A percentile compares a stretch with the other conserved stretches of the same genome.
phyloP scores from a whole-genome alignment of 2,113 vertebrate genomes.

The Anoura caudifer region DNA sequence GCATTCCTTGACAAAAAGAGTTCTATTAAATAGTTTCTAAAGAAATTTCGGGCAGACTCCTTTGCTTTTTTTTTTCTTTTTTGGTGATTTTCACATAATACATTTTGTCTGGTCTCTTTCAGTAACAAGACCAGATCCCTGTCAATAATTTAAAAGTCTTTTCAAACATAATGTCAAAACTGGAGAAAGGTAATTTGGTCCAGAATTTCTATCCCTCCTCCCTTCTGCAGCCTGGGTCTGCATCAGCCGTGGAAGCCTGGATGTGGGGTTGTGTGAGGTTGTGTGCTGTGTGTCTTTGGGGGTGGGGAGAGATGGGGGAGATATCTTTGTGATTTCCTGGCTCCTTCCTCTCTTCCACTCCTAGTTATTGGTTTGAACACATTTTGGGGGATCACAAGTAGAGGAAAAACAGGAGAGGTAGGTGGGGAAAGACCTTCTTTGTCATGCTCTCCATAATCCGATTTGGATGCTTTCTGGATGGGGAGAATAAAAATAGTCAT shows the following conservation, averaged over 20 bases:
- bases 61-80: neutral
- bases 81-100: slow-evolving; percentile 19
- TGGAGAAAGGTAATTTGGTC: slow-evolving; percentile 4
- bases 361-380: neutral
- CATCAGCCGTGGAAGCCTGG: neutral
- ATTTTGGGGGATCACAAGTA: neutral
- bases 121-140: slow-evolving; percentile 31
- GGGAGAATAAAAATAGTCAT: neutral
- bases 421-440: neutral
- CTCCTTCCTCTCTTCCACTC: neutral
- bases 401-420: neutral
- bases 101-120: slow-evolving; percentile 32
- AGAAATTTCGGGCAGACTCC: slow-evolving; percentile 27
- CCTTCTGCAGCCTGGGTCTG: neutral
- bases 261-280: neutral
- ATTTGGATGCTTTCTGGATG: neutral
- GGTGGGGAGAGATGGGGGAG: accelerated
- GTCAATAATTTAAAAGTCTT: slow-evolving; percentile 57
- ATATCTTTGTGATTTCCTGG: neutral
- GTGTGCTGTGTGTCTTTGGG: neutral
- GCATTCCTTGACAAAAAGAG: slow-evolving; percentile 11
- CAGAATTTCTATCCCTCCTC: neutral
- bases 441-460: neutral
- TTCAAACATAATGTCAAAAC: slow-evolving; percentile 36
- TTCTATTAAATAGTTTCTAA: slow-evolving; percentile 38